phyloP scores from a whole-genome alignment of 2,113 vertebrate species.

The Grantiella picta region DNA sequence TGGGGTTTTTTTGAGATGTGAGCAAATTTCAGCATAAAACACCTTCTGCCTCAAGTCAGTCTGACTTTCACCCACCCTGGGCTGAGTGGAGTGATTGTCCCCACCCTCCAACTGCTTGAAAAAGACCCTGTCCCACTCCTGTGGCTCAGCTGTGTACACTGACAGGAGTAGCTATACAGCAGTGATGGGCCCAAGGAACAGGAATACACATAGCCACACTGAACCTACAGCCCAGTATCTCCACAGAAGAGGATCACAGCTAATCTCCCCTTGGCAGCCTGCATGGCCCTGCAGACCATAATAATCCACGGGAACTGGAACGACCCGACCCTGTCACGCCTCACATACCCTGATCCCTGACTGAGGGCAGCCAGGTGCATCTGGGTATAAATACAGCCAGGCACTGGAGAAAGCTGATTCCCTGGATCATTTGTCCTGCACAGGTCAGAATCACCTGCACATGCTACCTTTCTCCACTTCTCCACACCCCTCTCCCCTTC shows the following conservation, averaged over 20 bases:
- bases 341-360: background rate
- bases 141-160: background rate
- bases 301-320: background rate
- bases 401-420: background rate
- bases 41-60: background rate
- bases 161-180: background rate
- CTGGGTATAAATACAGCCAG: constrained; percentile 9
- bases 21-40: background rate
- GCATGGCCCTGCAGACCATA: background rate
- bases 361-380: background rate
- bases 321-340: background rate
- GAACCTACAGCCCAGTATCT: background rate
- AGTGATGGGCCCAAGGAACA: background rate
- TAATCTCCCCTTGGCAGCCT: background rate
- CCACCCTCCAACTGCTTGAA: background rate
- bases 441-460: background rate
- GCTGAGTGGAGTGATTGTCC: background rate
- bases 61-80: background rate
- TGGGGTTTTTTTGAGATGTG: accelerated
- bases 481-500: background rate
- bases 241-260: background rate
- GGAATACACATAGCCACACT: accelerated
- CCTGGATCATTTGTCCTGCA: background rate
- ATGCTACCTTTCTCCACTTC: background rate
- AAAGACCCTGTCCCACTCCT: background rate